Base-by-base conservation (phyloP, 2,113 vertebrate genomes). In the Caranx ignobilis region DNA sequence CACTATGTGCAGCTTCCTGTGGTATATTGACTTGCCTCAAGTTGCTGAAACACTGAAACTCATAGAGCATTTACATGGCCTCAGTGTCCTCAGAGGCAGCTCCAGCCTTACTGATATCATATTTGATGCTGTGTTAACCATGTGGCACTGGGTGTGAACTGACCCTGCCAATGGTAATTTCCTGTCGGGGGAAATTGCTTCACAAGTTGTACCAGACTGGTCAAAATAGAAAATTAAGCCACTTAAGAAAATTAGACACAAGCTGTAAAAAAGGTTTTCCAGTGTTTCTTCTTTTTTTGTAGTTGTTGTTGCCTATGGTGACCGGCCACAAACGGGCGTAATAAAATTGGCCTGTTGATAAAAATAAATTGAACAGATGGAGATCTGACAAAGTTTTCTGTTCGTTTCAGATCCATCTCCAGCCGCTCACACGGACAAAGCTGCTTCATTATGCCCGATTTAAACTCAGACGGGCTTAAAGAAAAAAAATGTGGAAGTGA, bases 381-480 rank as follows among this genome's bases (percentile, higher is more conserved):
- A 52, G 54, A 84, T 83, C 77, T 41, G 41, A 80, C 89, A 81
- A 78, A 87, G 84, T 86, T 85, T 87, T 88, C 41, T 78, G 74
- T 81, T 81, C 26, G 56, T 85, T 86, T 85, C 75, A 66, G 88
- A 88, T 86, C 59, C 45, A 52, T 89, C 69, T 69, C 72, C 31
- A 70, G 81, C 71, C 75, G 86, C 67, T 45, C 39, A 5, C 73
- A 55, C 35, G 35, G 73, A 95, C 93, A 95, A 94, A 94, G 93
- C 75, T 9, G 21, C 32, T 66, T 82, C 95, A 88, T 95, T 95
- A 93, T 95, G 86, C 88, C 88, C 62, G 34, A 91, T 93, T 94
- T 94, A 89, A 93, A 81, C 88, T 84, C 79, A 88, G 76, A 88
- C 62, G 21, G 43, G 75, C 47, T 77, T 69, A 57, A 77, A 77